Conservation (phyloP, 2,797 vertebrate genomes). For the Falco berigora region DNA sequence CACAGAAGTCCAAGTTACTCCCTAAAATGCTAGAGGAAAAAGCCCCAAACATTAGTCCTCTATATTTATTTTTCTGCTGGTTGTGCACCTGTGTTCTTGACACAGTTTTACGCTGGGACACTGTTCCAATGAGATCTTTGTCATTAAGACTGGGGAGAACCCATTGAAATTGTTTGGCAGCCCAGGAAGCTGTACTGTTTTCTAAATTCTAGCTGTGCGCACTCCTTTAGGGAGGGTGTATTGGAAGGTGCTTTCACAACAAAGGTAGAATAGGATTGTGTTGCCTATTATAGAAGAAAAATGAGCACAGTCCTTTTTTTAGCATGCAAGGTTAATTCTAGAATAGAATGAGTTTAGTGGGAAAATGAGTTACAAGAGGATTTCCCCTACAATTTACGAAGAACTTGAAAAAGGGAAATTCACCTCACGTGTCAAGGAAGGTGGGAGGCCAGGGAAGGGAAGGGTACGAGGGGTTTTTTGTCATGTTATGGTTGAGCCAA, state of each 20-base stretch:
- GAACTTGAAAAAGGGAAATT: not conserved
- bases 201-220: not conserved
- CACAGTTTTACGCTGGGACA: rapidly evolving
- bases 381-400: not conserved
- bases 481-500: not conserved
- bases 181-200: not conserved
- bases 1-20: not conserved
- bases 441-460: not conserved
- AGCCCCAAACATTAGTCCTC: rapidly evolving
- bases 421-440: not conserved
- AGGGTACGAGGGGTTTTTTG: not conserved
- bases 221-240: not conserved
- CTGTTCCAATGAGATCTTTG: not conserved
- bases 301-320: not conserved
- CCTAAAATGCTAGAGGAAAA: not conserved
- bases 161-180: not conserved
- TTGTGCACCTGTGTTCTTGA: not conserved
- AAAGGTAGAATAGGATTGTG: not conserved
- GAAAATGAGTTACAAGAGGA: not conserved
- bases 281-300: not conserved
- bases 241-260: not conserved
- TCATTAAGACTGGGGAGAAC: not conserved
- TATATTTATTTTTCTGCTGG: not conserved
- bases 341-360: not conserved
- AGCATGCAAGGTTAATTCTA: not conserved